Conservation (phyloP, 2,113 vertebrate genomes). For the Sitta europaea region DNA sequence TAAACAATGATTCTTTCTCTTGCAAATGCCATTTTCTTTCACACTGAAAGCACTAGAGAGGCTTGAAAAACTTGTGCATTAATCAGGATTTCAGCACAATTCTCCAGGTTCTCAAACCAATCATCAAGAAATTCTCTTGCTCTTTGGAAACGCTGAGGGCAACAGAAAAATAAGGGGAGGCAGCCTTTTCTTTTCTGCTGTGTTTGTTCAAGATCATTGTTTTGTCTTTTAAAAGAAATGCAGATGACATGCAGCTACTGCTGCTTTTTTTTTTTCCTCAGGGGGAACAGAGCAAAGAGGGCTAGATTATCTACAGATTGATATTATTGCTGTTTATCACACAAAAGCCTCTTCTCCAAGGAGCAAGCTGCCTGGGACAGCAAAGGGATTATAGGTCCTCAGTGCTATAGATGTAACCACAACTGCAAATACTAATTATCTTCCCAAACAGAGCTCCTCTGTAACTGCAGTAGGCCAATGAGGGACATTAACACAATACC, state of each 20-base stretch:
- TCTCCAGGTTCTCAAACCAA: conserved; percentile 32
- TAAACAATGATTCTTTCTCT: conserved; percentile 52
- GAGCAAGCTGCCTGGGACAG: background rate
- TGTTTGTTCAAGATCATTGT: background rate
- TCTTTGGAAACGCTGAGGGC: background rate
- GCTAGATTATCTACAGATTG: background rate
- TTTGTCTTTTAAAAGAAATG: conserved; percentile 15
- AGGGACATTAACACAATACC: background rate
- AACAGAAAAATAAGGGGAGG: background rate
- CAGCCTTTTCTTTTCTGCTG: background rate
- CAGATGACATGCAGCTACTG: background rate
- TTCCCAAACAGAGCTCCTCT: conserved; percentile 17
- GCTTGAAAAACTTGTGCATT: background rate
- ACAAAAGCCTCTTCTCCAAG: conserved; percentile 24
- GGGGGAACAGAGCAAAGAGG: background rate
- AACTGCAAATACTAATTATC: conserved; percentile 38
- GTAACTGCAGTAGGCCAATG: background rate
- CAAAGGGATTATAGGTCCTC: background rate
- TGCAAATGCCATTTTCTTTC: conserved; percentile 29
- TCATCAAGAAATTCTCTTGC: background rate
- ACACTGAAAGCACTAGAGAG: conserved; percentile 40
- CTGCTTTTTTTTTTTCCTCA: background rate
- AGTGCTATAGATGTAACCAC: background rate
- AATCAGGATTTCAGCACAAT: conserved; percentile 33
- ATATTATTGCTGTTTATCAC: conserved; percentile 22